Evolutionary conservation across 2,797 vertebrate species (phyloP), one percentile per base, ranked within the genome.

Genomic region (Ataeniobius toweri): DNA sequence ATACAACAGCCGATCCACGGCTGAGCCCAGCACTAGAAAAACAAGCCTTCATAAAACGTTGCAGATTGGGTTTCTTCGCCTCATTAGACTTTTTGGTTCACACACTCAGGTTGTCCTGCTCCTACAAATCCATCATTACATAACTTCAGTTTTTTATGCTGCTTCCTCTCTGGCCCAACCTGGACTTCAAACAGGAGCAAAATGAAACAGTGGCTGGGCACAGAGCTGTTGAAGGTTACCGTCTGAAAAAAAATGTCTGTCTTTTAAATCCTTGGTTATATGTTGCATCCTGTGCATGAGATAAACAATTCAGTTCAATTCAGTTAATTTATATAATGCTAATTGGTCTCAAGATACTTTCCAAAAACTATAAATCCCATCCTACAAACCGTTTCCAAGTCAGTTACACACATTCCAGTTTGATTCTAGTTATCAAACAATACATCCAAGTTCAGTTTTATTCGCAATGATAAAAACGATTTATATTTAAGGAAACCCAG

Each of bases 21-120:
- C 88, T 85, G 9, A 20, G 90, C 91, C 74, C 87, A 51, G 65
- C 86, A 80, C 92, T 95, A 94, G 85, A 78, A 94, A 96, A 96
- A 94, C 94, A 97, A 95, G 87, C 75, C 91, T 87, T 91, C 55
- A 74, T 91, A 80, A 94, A 95, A 92, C 94, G 94, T 93, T 93
- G 85, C 85, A 91, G 96, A 96, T 97, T 94, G 90, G 92, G 93
- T 98, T 98, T 97, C 96, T 96, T 91, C 79, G 91, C 91, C 84
- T 93, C 89, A 69, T 81, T 83, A 88, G 86, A 84, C 88, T 76
- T 76, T 74, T 68, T 39, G 51, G 75, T 77, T 41, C 0, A 73
- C 70, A 80, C 69, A 74, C 59, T 67, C 74, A 63, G 81, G 77
- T 80, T 80, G 71, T 81, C 73, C 58, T 90, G 76, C 79, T 79